phyloP scores from a whole-genome alignment of 35 echinoderm and acorn worm species.

The Heliocidaris erythrogramma region DNA sequence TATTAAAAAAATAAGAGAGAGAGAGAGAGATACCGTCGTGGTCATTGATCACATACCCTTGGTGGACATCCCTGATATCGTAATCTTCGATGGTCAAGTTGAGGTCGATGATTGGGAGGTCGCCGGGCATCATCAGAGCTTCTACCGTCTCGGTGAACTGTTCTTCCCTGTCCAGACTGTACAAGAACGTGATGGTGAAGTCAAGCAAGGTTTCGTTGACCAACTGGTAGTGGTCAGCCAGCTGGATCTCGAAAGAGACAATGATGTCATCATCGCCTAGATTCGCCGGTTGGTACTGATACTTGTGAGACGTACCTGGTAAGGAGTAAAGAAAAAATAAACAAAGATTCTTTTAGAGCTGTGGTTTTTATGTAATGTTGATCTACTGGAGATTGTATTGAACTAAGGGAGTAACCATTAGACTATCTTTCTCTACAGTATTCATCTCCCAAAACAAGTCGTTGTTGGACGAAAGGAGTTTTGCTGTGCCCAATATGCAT shows the following conservation, averaged over 20 bases:
- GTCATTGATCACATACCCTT: constrained; percentile 63
- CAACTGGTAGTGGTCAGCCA: constrained; percentile 75
- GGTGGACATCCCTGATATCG: constrained; percentile 63
- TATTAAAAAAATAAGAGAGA: too few species aligned
- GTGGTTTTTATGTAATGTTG: too few species aligned
- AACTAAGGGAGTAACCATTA: too few species aligned
- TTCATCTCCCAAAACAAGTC: too few species aligned
- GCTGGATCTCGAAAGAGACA: constrained; percentile 74
- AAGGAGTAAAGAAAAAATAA: not conserved
- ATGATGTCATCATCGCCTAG: constrained; percentile 81
- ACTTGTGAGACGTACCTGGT: constrained; percentile 80
- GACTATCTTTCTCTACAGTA: too few species aligned
- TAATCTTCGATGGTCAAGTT: constrained; percentile 81
- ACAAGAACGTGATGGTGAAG: constrained; percentile 71
- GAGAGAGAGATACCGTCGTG: not conserved
- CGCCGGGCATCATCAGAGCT: constrained; percentile 56
- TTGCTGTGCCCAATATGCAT: too few species aligned
- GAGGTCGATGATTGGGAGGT: constrained; percentile 62
- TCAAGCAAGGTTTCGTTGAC: constrained; percentile 52
- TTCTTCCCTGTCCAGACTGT: constrained; percentile 63
- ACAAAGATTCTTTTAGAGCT: not conserved
- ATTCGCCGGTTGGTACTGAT: constrained; percentile 62
- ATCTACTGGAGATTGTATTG: too few species aligned
- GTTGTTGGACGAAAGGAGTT: too few species aligned
- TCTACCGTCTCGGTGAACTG: constrained; percentile 56